Conservation (phyloP, 1,140 invertebrate genomes). For the Sycophila sp. region DNA sequence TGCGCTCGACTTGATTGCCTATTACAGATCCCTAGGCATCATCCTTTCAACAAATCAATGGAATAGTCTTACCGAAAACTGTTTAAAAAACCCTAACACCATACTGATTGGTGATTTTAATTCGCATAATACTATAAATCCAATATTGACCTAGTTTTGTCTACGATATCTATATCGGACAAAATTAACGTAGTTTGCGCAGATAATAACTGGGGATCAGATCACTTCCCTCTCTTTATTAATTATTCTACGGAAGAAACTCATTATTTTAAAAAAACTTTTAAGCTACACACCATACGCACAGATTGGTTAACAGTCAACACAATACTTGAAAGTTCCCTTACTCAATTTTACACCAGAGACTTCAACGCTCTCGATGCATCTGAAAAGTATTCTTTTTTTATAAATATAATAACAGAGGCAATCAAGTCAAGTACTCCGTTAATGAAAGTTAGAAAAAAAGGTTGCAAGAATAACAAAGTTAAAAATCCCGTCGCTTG, state of each 20-base stretch:
- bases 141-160: too few species aligned
- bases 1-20: conserved; percentile 15
- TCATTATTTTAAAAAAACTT: background rate
- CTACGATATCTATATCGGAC: too few species aligned
- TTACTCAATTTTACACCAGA: background rate
- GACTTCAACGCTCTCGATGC: background rate
- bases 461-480: background rate
- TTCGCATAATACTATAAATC: conserved; percentile 10
- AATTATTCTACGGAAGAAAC: background rate
- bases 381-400: background rate
- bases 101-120: conserved; percentile 24
- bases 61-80: background rate
- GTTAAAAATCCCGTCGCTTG: background rate
- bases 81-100: background rate
- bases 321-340: background rate
- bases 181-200: background rate
- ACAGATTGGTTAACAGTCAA: background rate
- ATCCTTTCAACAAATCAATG: background rate
- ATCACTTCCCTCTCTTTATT: background rate
- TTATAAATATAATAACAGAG: background rate
- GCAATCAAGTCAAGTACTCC: background rate
- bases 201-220: background rate
- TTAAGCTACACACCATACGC: conserved; percentile 22
- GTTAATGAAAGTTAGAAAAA: too few species aligned
- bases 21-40: background rate